Conservation (phyloP, 2,888 invertebrate genomes). For the Panopea generosa region DNA sequence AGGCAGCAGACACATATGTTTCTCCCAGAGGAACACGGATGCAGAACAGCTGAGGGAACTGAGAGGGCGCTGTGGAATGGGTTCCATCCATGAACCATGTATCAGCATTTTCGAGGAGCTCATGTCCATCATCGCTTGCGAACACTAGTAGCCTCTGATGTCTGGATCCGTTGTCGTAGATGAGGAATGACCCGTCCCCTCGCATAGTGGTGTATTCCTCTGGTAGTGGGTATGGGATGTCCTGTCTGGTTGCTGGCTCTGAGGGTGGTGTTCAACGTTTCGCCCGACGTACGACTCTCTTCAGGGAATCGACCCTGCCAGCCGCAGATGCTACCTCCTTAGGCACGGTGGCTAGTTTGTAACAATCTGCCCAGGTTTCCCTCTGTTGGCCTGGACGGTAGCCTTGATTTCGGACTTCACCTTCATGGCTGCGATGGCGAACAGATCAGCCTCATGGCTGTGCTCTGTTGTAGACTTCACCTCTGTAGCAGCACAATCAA, state of each 20-base stretch:
- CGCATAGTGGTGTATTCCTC: constrained; percentile 7
- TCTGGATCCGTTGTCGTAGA: constrained; percentile 24
- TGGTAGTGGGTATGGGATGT: constrained; percentile 21
- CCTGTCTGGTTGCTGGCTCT: constrained; percentile 4
- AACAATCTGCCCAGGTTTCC: constrained; percentile 2
- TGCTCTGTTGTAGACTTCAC: no score
- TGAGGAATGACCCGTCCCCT: not conserved
- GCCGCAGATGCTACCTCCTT: constrained; percentile 10
- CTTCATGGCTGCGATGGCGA: constrained; percentile 4
- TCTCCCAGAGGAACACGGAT: constrained; percentile 24
- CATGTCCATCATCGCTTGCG: constrained; percentile 11
- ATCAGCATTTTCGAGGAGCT: constrained; percentile 19
- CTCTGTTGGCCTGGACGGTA: not conserved
- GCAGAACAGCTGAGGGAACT: constrained; percentile 15
- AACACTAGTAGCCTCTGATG: constrained; percentile 18
- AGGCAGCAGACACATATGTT: constrained; percentile 20
- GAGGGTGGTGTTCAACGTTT: constrained; percentile 6
- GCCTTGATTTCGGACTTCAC: not conserved
- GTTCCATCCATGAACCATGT: constrained; percentile 40
- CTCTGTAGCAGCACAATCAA: no score
- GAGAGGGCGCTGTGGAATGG: constrained; percentile 24
- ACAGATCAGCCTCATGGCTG: no score
- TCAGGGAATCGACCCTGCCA: constrained; percentile 9
- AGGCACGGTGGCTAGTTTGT: constrained; percentile 3
- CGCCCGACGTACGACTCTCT: constrained; percentile 4